These are phyloP conservation scores for Rosalia funebris DNA, from an alignment of 2,888 invertebrate species.

Conservation along the genomic window DNA sequence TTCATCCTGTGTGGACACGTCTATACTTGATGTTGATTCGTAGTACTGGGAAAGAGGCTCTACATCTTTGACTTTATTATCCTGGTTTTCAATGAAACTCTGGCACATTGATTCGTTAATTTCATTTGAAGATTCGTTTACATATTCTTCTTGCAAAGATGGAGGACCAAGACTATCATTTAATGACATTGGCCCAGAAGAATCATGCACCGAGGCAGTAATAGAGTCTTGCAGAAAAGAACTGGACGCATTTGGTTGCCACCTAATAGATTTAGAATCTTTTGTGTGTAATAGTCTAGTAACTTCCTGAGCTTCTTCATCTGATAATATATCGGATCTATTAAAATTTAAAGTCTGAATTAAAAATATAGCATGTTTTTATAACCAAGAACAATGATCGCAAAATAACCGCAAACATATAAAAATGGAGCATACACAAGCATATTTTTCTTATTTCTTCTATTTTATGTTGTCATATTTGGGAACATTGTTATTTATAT, in stretches of 20 bases:
- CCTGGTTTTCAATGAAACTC: constrained; percentile 32
- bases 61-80: constrained; percentile 44
- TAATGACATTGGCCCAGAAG: constrained; percentile 61
- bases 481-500: no score
- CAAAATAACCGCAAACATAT: constrained; percentile 6
- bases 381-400: not conserved
- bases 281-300: constrained; percentile 80
- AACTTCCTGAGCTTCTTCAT: constrained; percentile 91
- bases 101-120: constrained; percentile 38
- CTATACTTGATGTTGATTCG: constrained; percentile 61
- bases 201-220: constrained; percentile 66
- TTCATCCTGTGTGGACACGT: constrained; percentile 58
- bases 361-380: not conserved
- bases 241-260: constrained; percentile 62
- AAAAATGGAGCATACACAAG: no score
- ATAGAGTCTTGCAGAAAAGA: constrained; percentile 61
- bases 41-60: constrained; percentile 55
- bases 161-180: constrained; percentile 61
- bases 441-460: no score
- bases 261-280: constrained; percentile 58
- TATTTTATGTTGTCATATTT: no score
- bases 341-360: constrained; percentile 26
- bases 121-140: constrained; percentile 48
- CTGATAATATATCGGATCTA: constrained; percentile 85
- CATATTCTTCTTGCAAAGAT: constrained; percentile 59